Base-by-base conservation (phyloP, 2,888 invertebrate species). In the Apomyelois bistriatella region DNA sequence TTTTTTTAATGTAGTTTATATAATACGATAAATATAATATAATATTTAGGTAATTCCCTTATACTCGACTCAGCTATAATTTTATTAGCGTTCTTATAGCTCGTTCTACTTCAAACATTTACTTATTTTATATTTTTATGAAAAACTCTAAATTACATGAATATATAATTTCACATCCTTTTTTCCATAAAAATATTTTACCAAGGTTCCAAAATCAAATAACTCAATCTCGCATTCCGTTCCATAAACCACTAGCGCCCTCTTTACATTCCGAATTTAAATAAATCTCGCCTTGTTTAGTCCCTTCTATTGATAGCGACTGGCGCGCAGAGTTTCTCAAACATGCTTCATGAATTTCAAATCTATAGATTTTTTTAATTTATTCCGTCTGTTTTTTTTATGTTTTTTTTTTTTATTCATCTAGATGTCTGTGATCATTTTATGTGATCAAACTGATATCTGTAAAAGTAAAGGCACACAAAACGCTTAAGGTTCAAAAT, bases 271-370 rank as follows among this genome's bases (percentile, higher is more conserved):
- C 60, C 61, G 61, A 73, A 74, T 72, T 76, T 66, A 71, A 73
- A 79, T 76, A 71, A 73, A 70, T 77, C 68, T 74, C 69, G 54
- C 61, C 64, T 66, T 72, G 72, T 71, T 71, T 71, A 68, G 65
- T 57, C 60, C 67, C 66, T 78, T 73, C 65, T 65, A 69, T 70
- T 66, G 61, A 55, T 61, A 57, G 62, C 53, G 61, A 56, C 59
- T 64, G 57, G 59, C 57, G 60, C 52, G 66, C 40, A 40, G 16
- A 16, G 40, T 8, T 40, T 40, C 40, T 40, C 16, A 40, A 40
- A 40, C 9, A 28, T 28, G 3, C 28, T 28, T 28, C 7, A 32
- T 32, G 9, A 32, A 32, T 32, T 32, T 8, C 7, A 28, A 32
- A 32, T 32, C 1, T 32, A 9, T 3, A 22, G 22, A 22, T 22